Percentiles rank a stretch among this genome's conserved stretches.
phyloP scores from a whole-genome alignment of 2,888 invertebrate genomes.

The Nebria salina region DNA sequence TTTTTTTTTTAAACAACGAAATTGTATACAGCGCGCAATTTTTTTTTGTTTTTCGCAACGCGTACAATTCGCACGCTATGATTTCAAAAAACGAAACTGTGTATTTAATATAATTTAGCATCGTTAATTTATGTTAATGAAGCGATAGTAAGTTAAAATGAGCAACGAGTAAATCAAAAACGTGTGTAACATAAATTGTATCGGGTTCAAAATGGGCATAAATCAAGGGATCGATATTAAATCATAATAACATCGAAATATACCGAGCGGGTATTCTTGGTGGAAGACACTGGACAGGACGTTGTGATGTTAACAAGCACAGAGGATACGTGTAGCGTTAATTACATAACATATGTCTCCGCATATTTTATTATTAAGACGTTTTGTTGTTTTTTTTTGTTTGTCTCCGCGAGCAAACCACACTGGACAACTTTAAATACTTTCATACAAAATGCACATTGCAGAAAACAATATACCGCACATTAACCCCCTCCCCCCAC shows the following conservation, averaged over 20 bases:
- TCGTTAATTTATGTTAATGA: not conserved
- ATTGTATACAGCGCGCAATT: not conserved
- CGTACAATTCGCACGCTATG: not conserved
- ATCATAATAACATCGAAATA: not conserved
- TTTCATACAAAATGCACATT: too few relatives aligned
- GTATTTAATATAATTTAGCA: not conserved
- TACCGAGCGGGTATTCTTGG: not conserved
- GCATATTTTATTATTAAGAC: slow-evolving; percentile 14
- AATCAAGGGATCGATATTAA: not conserved
- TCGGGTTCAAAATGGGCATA: not conserved
- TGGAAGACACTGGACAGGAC: not conserved
- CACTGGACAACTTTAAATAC: not conserved
- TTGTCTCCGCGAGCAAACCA: not conserved
- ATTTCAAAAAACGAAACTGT: not conserved
- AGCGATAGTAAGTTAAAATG: not conserved
- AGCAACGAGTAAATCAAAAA: not conserved
- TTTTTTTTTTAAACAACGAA: not conserved
- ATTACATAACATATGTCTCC: slow-evolving; percentile 18
- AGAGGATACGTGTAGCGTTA: slow-evolving; percentile 6
- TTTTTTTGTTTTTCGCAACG: too few relatives aligned
- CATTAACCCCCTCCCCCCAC: too few relatives aligned
- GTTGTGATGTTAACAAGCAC: slow-evolving; percentile 6
- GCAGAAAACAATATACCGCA: too few relatives aligned
- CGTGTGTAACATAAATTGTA: not conserved
- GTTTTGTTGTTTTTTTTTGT: not conserved